These are phyloP conservation scores for Portevinia maculata DNA, from an alignment of 2,888 invertebrate species.

Conservation along the genomic window DNA sequence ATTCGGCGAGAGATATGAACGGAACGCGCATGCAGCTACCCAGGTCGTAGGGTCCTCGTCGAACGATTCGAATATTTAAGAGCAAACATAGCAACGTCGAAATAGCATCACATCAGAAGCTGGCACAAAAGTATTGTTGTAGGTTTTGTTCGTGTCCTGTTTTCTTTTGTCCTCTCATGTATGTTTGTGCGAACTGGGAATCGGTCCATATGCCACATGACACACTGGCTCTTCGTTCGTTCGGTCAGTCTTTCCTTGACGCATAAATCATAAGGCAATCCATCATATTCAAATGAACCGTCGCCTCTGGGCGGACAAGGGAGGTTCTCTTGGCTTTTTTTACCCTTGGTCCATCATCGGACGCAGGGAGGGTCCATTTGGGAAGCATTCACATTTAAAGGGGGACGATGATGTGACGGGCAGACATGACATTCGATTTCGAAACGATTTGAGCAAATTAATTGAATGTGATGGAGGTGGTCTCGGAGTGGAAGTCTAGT, in stretches of 20 bases:
- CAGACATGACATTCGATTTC: conserved; percentile 73
- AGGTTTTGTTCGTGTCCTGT: conserved; percentile 25
- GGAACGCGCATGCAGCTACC: not conserved
- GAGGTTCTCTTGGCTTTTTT: conserved; percentile 19
- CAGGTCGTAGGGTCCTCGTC: conserved; percentile 8
- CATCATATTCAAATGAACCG: conserved; percentile 73
- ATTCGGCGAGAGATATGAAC: conserved; percentile 18
- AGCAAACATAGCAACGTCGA: too few relatives aligned
- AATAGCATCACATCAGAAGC: conserved; percentile 47
- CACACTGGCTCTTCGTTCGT: conserved; percentile 49
- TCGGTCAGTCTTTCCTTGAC: conserved; percentile 24
- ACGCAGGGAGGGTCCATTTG: too few relatives aligned
- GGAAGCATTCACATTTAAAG: conserved; percentile 1
- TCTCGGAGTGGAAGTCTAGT: not conserved
- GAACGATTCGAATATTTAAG: conserved; percentile 56
- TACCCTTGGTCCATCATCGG: too few relatives aligned
- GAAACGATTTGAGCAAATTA: conserved; percentile 70
- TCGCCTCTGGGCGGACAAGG: conserved; percentile 32
- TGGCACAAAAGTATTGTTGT: conserved; percentile 63
- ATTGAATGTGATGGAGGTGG: conserved; percentile 56
- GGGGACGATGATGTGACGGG: conserved; percentile 46
- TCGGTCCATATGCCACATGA: conserved; percentile 67
- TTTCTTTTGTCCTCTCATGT: conserved; percentile 1
- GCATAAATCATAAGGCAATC: conserved; percentile 73
- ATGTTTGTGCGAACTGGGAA: conserved; percentile 50